Evolutionary conservation across 1,140 invertebrate genomes (phyloP).

Genomic region (Procambarus clarkii): DNA sequence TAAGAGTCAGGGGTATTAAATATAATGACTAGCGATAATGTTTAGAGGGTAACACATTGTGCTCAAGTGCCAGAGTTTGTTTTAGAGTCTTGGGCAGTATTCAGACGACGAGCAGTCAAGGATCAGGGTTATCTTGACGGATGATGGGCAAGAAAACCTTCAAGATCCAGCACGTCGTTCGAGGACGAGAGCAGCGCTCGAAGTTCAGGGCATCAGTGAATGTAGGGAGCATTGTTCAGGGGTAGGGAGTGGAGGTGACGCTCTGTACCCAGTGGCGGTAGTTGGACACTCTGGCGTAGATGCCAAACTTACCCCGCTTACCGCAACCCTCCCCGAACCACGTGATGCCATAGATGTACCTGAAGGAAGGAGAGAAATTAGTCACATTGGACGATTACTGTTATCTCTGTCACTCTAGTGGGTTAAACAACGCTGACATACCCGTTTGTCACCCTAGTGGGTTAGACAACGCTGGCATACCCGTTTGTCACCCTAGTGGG

Average conservation of each 20-base stretch:
- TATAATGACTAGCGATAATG: neutral
- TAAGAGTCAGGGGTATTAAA: neutral
- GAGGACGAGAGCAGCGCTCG: neutral
- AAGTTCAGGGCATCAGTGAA: neutral
- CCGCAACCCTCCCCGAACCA: slow-evolving; percentile 97
- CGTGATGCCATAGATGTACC: slow-evolving; percentile 92
- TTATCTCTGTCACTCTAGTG: no score
- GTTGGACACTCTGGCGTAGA: slow-evolving; percentile 91
- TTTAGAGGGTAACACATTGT: neutral
- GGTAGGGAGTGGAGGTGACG: slow-evolving; percentile 76
- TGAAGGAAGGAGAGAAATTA: slow-evolving; percentile 75
- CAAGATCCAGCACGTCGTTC: neutral
- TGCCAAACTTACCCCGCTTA: slow-evolving; percentile 91
- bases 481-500: no score
- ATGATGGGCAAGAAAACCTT: neutral
- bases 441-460: no score
- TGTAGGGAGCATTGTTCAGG: neutral
- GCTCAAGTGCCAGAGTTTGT: neutral
- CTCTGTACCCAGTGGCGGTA: slow-evolving; percentile 90
- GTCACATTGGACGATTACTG: no score
- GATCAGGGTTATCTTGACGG: neutral
- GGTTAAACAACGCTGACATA: no score
- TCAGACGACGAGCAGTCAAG: neutral
- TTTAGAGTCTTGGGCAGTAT: neutral
- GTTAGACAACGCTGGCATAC: no score